Evolutionary conservation across 2,797 vertebrate species (phyloP).

Genomic region (Gila robusta): DNA sequence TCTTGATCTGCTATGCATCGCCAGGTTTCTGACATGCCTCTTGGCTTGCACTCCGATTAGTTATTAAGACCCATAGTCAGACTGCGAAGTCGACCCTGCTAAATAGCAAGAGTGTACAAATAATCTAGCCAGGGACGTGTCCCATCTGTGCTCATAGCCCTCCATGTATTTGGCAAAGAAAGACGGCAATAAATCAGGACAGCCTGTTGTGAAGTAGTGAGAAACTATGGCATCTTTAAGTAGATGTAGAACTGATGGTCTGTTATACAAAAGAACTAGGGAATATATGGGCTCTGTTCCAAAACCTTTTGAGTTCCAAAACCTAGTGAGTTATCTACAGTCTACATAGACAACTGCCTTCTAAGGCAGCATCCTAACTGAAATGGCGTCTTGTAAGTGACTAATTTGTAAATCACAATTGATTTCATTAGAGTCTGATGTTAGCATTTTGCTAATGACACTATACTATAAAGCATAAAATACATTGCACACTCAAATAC

Average conservation of each 20-base stretch:
- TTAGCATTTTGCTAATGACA: neutral
- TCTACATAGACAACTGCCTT: neutral
- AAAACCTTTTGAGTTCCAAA: neutral
- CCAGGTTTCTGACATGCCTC: slow-evolving; percentile 27
- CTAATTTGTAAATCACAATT: neutral
- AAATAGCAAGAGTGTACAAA: slow-evolving; percentile 50
- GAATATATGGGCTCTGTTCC: slow-evolving; percentile 2
- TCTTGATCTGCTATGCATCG: slow-evolving; percentile 18
- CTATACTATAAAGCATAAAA: neutral
- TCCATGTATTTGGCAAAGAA: slow-evolving; percentile 39
- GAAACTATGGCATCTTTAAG: slow-evolving; percentile 39
- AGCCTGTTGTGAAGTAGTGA: slow-evolving; percentile 47
- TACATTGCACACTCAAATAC: neutral
- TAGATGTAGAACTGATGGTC: slow-evolving; percentile 40
- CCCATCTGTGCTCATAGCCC: slow-evolving; percentile 53
- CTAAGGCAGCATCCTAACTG: neutral
- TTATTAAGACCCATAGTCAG: slow-evolving; percentile 33
- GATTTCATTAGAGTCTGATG: neutral
- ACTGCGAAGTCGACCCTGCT: slow-evolving; percentile 36
- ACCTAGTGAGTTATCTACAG: neutral
- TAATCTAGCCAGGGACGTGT: slow-evolving; percentile 41
- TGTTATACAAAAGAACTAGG: slow-evolving; percentile 20
- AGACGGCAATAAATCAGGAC: slow-evolving; percentile 47
- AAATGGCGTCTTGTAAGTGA: neutral
- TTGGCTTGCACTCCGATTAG: slow-evolving; percentile 39